These are phyloP conservation scores for Matsumurasca onukii DNA, from an alignment of 1,140 invertebrate species.

Conservation along the genomic window DNA sequence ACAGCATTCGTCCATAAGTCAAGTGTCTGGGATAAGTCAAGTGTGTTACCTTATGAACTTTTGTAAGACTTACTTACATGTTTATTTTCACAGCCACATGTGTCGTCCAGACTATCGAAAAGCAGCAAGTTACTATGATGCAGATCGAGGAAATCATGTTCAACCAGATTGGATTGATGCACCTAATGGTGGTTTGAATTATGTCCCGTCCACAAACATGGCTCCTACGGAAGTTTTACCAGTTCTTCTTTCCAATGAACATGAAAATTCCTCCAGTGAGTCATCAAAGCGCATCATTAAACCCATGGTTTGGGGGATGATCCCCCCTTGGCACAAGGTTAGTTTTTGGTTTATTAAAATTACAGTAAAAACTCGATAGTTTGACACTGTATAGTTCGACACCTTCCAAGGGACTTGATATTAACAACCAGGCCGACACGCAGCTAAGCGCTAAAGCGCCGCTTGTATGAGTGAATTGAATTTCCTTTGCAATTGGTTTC, in stretches of 20 bases:
- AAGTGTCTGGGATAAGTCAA: too few species aligned
- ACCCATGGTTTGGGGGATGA: conserved; percentile 84
- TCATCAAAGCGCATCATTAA: conserved; percentile 55
- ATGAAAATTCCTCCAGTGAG: conserved; percentile 44
- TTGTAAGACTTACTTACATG: too few species aligned
- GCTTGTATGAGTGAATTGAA: too few species aligned
- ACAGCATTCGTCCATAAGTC: too few species aligned
- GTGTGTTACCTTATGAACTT: too few species aligned
- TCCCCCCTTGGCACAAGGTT: conserved; percentile 78
- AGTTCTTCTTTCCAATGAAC: conserved; percentile 62
- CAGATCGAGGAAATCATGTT: conserved; percentile 22
- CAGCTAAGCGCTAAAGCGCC: too few species aligned
- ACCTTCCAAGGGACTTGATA: neutral
- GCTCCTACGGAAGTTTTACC: conserved; percentile 72
- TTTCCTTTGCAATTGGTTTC: too few species aligned
- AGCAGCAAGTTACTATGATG: conserved; percentile 38
- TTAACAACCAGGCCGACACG: too few species aligned
- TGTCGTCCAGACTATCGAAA: conserved; percentile 22
- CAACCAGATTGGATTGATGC: conserved; percentile 55
- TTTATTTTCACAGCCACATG: conserved; percentile 17
- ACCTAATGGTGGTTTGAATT: conserved; percentile 57
- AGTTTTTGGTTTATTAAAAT: neutral
- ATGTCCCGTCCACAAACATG: conserved; percentile 70
- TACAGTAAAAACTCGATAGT: neutral
- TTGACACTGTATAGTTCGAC: neutral